Evolutionary conservation across 2,797 vertebrate genomes (phyloP).

Genomic region (Muraenolepis orangiensis): DNA sequence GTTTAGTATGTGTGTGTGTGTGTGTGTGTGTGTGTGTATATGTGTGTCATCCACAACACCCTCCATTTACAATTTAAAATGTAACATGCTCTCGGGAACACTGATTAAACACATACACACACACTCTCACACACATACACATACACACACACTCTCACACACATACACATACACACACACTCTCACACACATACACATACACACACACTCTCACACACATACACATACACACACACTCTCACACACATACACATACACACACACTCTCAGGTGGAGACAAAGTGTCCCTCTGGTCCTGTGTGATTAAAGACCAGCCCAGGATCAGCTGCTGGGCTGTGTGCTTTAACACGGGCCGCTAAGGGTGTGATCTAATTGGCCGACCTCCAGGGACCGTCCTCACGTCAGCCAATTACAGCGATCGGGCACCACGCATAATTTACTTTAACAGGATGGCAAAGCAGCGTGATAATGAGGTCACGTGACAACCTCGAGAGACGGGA

Average conservation of each 20-base stretch:
- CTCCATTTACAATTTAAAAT: slow-evolving; percentile 41
- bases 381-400: slow-evolving; percentile 39
- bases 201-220: slow-evolving; percentile 7
- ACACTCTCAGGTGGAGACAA: not conserved
- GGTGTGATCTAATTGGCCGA: slow-evolving; percentile 42
- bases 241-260: too few relatives aligned
- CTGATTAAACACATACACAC: slow-evolving; percentile 9
- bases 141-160: too few relatives aligned
- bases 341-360: slow-evolving; percentile 40
- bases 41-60: slow-evolving; percentile 24
- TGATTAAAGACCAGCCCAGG: slow-evolving; percentile 30
- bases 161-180: slow-evolving; percentile 7
- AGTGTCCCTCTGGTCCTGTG: not conserved
- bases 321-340: slow-evolving; percentile 45
- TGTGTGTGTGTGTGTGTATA: slow-evolving; percentile 10
- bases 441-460: slow-evolving; percentile 38
- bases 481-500: slow-evolving; percentile 30
- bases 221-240: not conserved
- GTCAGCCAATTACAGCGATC: slow-evolving; percentile 48
- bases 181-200: not conserved
- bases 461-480: slow-evolving; percentile 44
- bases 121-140: not conserved
- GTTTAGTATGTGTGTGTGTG: slow-evolving; percentile 4
- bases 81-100: not conserved
- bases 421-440: slow-evolving; percentile 32